Percentiles rank a stretch among this genome's conserved stretches.
Conservation (phyloP, 2,797 vertebrate species). For the Sebastes hopkinsi region DNA sequence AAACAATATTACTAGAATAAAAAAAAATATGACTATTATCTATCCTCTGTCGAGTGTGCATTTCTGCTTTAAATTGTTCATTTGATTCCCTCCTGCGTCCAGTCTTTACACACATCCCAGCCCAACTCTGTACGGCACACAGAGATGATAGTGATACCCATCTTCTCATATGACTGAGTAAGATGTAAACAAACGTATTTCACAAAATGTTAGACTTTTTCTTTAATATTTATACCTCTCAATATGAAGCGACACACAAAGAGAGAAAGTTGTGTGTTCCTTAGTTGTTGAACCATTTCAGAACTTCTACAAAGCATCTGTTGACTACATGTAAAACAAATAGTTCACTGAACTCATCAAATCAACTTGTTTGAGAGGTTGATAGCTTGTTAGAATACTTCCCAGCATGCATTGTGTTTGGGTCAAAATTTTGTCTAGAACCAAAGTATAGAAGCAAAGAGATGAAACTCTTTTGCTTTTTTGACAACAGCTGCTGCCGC, state of each 20-base stretch:
- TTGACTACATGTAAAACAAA: too few relatives aligned
- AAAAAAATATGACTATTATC: conserved; percentile 45
- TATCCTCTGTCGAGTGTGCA: not conserved
- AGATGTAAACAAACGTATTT: not conserved
- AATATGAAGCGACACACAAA: not conserved
- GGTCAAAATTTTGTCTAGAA: too few relatives aligned
- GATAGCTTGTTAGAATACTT: too few relatives aligned
- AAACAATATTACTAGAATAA: conserved; percentile 63
- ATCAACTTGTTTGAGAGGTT: too few relatives aligned
- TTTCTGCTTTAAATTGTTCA: not conserved
- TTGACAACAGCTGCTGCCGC: rapidly evolving
- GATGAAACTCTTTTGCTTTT: too few relatives aligned
- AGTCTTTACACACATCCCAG: not conserved
- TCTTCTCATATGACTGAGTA: not conserved
- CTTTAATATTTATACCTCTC: not conserved
- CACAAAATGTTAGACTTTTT: not conserved
- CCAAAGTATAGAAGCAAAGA: too few relatives aligned
- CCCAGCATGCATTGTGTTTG: too few relatives aligned
- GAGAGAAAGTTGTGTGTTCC: too few relatives aligned
- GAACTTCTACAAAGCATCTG: too few relatives aligned
- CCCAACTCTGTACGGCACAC: not conserved
- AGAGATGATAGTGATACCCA: not conserved
- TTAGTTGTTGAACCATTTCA: too few relatives aligned
- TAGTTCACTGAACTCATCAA: too few relatives aligned
- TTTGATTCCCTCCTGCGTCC: not conserved